Evolutionary conservation across 1,140 invertebrate species (phyloP), one percentile per base, ranked within the genome.

Genomic region (Cylas formicarius): DNA sequence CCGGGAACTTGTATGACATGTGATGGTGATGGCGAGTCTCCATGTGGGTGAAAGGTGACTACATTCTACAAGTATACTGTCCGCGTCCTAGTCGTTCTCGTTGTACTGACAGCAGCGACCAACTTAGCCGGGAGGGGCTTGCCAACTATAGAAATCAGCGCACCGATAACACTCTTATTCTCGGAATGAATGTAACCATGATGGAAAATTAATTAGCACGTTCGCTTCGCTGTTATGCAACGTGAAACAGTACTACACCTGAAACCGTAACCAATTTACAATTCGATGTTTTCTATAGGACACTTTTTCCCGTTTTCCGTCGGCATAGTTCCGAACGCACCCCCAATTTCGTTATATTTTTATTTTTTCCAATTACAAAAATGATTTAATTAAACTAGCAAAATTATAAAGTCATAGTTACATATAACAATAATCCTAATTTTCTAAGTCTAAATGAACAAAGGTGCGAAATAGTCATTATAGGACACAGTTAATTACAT

Each of bases 131-230:
- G 45, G 45, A 47, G 45, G 45, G 45, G 45, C 37, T 40, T 32
- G 31, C 45, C 37, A 41, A 41, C 45, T 46, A 47, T 40, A 47
- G 45, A 37, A 47, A 47, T 47, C 45, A 47, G 45, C 45, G 28
- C 45, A 34, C 34, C 45, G 37, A 47, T 47, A 47, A 47, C 37
- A 41, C 45, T 47, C 45, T 47, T 47, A 47, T 47, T 47, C 45
- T 47, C 45, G 17, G 37, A 47, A 47, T 35, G 45, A 47, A 47
- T 47, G 45, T 41, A 47, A 41, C 37, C 45, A 35, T 47, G 45
- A 47, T 47, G 45, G 45, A 47, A 47, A 47, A 47, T 47, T 47
- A 47, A 47, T 47, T 47, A 47, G 45, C 45, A 47, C 45, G 45
- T 47, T 46, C 41, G 40, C 37, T 41, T n/a, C 41, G 45, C 45